Evolutionary conservation across 2,888 invertebrate genomes (phyloP).

Genomic region (Tromatobia lineatoria): DNA sequence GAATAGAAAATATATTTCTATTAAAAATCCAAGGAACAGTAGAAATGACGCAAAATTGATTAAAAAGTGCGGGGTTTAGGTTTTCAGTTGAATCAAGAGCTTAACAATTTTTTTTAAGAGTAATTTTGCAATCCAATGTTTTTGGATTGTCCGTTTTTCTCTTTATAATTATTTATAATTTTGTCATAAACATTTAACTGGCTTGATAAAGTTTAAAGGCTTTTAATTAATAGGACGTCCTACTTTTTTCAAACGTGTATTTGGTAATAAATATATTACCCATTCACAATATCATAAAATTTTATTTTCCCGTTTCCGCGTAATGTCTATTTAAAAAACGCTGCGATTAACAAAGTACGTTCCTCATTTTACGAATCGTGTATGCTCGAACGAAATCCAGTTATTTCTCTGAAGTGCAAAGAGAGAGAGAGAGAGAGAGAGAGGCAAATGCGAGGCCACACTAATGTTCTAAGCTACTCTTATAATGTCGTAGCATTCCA

Average conservation of each 20-base stretch:
- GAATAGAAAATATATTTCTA: too few species aligned
- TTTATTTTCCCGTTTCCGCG: neutral
- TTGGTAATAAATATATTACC: neutral
- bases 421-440: slow-evolving; percentile 29
- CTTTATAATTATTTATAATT: too few species aligned
- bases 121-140: too few species aligned
- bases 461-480: slow-evolving; percentile 52
- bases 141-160: too few species aligned
- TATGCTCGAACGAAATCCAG: slow-evolving; percentile 2
- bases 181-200: too few species aligned
- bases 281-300: neutral
- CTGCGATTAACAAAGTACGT: neutral
- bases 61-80: too few species aligned
- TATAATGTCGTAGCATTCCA: slow-evolving; percentile 42
- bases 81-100: too few species aligned
- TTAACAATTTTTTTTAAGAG: too few species aligned
- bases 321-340: neutral
- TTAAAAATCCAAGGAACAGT: too few species aligned
- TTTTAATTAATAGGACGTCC: too few species aligned
- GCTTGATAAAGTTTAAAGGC: too few species aligned
- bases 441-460: slow-evolving; percentile 63
- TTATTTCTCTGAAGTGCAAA: neutral
- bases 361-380: neutral
- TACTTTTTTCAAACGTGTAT: neutral
- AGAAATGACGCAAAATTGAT: too few species aligned